phyloP scores from a whole-genome alignment of 2,113 vertebrate genomes.

The Halcyon malimbica region DNA sequence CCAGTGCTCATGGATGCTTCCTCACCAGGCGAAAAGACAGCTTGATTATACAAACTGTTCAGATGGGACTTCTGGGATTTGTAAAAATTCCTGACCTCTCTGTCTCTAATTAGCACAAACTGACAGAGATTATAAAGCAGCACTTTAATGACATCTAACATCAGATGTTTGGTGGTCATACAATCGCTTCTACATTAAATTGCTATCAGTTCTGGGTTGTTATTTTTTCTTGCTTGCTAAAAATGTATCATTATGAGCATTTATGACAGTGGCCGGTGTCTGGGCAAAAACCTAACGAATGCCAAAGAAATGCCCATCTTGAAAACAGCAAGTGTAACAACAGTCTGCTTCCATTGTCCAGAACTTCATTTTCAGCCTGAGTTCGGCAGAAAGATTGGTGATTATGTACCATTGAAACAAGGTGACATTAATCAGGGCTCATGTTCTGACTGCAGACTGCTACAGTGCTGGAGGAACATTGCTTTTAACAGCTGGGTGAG shows the following conservation, averaged over 20 bases:
- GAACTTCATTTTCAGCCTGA: conserved; percentile 52
- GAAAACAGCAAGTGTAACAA: conserved; percentile 61
- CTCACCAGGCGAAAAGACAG: conserved; percentile 69
- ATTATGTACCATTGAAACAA: neutral
- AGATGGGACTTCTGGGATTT: conserved; percentile 76
- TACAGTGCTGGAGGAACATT: conserved; percentile 26
- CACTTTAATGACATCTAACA: conserved; percentile 95
- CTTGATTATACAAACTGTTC: conserved; percentile 78
- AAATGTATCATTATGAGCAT: conserved; percentile 67
- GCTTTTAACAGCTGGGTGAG: neutral
- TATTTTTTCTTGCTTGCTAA: conserved; percentile 70
- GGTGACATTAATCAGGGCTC: conserved; percentile 39
- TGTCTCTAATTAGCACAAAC: conserved; percentile 82
- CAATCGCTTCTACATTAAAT: conserved; percentile 76
- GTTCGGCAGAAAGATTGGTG: conserved; percentile 37
- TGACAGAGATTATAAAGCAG: conserved; percentile 86
- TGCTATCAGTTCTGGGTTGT: conserved; percentile 45
- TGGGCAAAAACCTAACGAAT: conserved; percentile 79
- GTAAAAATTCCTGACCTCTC: conserved; percentile 77
- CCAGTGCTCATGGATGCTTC: conserved; percentile 69
- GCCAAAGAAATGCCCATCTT: conserved; percentile 90
- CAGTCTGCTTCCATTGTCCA: conserved; percentile 31
- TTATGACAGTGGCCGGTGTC: conserved; percentile 73
- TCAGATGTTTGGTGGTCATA: conserved; percentile 80
- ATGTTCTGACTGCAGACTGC: conserved; percentile 57